A percentile compares a stretch with the other conserved stretches of the same genome.
These are phyloP conservation scores for Burhinus oedicnemus DNA, from an alignment of 2,113 vertebrate genomes.

Conservation along the genomic window DNA sequence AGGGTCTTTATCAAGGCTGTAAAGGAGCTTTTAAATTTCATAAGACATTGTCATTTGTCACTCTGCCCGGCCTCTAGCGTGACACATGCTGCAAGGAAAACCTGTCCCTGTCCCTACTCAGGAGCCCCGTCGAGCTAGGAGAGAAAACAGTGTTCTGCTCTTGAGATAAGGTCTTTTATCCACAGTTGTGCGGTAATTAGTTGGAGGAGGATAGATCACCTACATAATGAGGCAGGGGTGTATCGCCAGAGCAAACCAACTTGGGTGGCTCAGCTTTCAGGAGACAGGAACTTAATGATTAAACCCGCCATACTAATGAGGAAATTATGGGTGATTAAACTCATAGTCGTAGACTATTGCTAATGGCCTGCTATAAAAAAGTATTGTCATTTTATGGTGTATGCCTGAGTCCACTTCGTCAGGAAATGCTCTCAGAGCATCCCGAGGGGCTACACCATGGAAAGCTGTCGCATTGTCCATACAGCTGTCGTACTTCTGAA, in stretches of 20 bases:
- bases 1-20: neutral
- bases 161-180: neutral
- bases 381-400: neutral
- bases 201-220: neutral
- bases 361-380: neutral
- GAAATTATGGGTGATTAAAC: neutral
- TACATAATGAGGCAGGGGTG: accelerated
- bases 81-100: neutral
- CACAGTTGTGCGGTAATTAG: neutral
- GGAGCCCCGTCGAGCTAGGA: neutral
- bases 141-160: neutral
- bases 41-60: accelerated
- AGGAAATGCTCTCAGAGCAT: neutral
- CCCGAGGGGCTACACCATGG: neutral
- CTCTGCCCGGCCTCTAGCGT: neutral
- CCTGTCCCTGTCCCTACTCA: neutral
- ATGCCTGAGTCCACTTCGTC: neutral
- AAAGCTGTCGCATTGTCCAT: accelerated
- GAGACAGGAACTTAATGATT: neutral
- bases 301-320: neutral
- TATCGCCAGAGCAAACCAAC: neutral
- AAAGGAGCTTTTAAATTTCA: neutral
- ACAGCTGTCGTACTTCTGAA: neutral
- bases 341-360: neutral
- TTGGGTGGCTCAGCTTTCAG: neutral